Evolutionary conservation across 30 jellyfish, hydroid and myxozoan species (phyloP).

Genomic region (Aurelia sp.): DNA sequence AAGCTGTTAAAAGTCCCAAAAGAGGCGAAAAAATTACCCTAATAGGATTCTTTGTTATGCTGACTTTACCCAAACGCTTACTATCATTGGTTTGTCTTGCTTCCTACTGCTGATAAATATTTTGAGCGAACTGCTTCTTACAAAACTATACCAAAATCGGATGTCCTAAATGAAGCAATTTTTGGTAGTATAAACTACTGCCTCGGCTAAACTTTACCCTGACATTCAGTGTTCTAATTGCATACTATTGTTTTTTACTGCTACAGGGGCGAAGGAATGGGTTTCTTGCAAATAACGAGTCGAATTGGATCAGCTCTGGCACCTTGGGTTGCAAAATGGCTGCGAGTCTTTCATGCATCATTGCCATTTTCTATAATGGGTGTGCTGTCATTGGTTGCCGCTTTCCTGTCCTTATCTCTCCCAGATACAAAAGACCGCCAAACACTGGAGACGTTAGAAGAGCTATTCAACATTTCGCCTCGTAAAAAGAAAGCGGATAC

Average conservation of each 20-base stretch:
- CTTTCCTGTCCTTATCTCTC: constrained; percentile 39
- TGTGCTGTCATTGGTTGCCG: constrained; percentile 63
- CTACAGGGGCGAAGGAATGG: constrained; percentile 90
- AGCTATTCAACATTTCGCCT: constrained; percentile 4
- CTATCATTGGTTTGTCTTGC: no score
- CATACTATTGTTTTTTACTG: not conserved
- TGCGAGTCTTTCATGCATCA: constrained; percentile 52
- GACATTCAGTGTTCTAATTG: no score
- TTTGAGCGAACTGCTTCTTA: no score
- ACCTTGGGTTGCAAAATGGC: constrained; percentile 90
- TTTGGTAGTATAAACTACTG: no score
- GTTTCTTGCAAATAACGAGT: constrained; percentile 83
- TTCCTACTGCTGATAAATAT: no score
- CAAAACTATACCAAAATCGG: no score
- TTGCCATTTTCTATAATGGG: constrained; percentile 88
- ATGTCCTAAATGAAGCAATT: no score
- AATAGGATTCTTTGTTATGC: no score
- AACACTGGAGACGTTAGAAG: constrained; percentile 74
- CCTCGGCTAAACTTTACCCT: no score
- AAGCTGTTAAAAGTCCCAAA: no score
- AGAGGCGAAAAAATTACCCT: no score
- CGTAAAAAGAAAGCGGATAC: not conserved
- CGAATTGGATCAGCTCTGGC: constrained; percentile 88
- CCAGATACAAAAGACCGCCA: constrained; percentile 73
- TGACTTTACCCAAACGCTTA: no score